Evolutionary conservation across 2,113 vertebrate species (phyloP), one percentile per base, ranked within the genome.

Genomic region (Macroglossus sobrinus): DNA sequence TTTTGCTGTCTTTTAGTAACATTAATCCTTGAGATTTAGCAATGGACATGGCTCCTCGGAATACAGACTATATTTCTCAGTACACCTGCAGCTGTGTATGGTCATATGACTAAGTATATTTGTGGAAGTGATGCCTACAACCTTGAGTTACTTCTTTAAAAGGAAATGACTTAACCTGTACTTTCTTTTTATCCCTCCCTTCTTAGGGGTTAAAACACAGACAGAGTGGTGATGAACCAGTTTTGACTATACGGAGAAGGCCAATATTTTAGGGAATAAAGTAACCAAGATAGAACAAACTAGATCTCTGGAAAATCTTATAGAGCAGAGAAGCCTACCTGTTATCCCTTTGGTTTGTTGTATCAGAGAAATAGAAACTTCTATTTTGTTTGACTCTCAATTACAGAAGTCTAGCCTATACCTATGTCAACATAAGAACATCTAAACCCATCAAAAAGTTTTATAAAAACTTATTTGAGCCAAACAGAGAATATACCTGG

Each of bases 91-190:
- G 72, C 19, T 79, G 63, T 19, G 3, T 85, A 15, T 43, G 74
- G 50, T 85, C 61, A 80, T 57, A 35, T 89, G 35, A 86, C 40
- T 50, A 53, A 18, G 21, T 38, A 68, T 38, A 40, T 35, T 15
- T 72, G 6, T 19, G 30, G 33, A 57, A 84, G 63, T 68, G 50
- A 89, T 21, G 53, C n/a, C 40, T 68, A 64, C 16, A 92, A 89
- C 35, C 38, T 87, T 88, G 53, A 76, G 22, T 90, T 92, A 75
- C 69, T 85, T 94, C 43, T 15, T 92, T 78, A 53, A 96, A 81
- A 75, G 40, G 87, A 78, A 75, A 50, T 72, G n/a, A 1, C 38
- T 84, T 84, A 71, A 33, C 7, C 21, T 69, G 15, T 10, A 38
- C 66, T 93, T 76, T 24, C 71, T 80, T 43, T 53, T 19, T 30